Base-by-base conservation (phyloP, 1,140 invertebrate genomes). In the Apocrypta bakeri region DNA sequence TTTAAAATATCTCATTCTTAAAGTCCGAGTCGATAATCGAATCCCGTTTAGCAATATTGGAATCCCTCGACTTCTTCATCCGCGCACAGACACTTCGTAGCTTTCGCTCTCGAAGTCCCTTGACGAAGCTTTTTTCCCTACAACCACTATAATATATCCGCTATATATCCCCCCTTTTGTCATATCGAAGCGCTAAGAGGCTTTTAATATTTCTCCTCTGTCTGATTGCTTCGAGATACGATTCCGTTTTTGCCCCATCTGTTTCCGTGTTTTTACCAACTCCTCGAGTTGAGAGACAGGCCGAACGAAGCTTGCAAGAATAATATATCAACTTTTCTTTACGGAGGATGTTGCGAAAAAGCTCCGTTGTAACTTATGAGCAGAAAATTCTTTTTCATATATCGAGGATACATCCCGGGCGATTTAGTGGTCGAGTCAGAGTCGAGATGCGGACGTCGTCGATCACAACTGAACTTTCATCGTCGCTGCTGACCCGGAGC, bases 121-220 rank as follows among this genome's bases (percentile, higher is more conserved):
- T n/a, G 42, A 7, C 37, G 33, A 33, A 21, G 31, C 31, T 56
- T 74, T 29, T 61, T 48, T 69, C 31, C 33, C 7, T 42, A 48
- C 61, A 24, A n/a, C n/a, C n/a, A n/a, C n/a, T n/a, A n/a, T n/a
- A n/a, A n/a, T n/a, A n/a, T 37, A 37, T 2, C 33, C 63, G 25
- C 63, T 11, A 29, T 9, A 9, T 37, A 37, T 71, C 1, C 61
- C 72, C 33, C 42, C n/a, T n/a, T 74, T 74, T 74, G 72, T 74
- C 69, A 42, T 42, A 42, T 72, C 33, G 69, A 37, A 8, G 69
- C 72, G 72, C 42, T 74, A 61, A 74, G 72, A 74, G 61, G 40
- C 72, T 74, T 74, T 74, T 74, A 74, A 74, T 74, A 74, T 74
- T 74, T 74, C 42, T 56, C 40, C 42, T 27, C 40, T 8, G 72